These are phyloP conservation scores for Bubalus kerabau DNA, from an alignment of 2,113 vertebrate genomes.

Conservation along the genomic window DNA sequence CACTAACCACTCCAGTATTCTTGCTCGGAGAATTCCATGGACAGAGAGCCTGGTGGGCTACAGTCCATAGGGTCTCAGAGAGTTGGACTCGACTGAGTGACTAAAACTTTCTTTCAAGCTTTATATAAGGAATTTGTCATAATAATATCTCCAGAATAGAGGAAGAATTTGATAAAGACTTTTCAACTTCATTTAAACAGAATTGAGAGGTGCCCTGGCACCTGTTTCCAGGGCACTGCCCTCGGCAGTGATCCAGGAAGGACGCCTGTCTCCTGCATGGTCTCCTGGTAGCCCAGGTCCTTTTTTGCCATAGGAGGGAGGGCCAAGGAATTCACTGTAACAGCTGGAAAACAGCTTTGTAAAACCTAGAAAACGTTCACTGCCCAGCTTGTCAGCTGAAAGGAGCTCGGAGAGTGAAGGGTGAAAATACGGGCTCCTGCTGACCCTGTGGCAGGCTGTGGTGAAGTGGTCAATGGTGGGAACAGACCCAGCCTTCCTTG, in stretches of 20 bases:
- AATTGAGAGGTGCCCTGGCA: background rate
- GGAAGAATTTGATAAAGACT: background rate
- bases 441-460: background rate
- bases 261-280: background rate
- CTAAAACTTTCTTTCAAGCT: background rate
- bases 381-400: background rate
- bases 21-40: background rate
- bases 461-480: background rate
- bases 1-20: background rate
- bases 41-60: background rate
- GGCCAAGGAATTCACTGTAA: background rate
- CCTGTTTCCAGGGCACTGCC: background rate
- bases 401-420: background rate
- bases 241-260: background rate
- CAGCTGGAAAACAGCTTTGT: background rate
- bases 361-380: background rate
- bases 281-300: background rate
- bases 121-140: background rate
- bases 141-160: background rate
- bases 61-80: background rate
- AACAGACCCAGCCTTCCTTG: background rate
- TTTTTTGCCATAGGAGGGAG: background rate
- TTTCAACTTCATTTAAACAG: background rate
- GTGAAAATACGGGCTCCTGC: background rate
- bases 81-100: background rate